Evolutionary conservation across 2,888 invertebrate genomes (phyloP), one percentile per base, ranked within the genome.

Genomic region (Pseudococcus jackbeardsleyi): DNA sequence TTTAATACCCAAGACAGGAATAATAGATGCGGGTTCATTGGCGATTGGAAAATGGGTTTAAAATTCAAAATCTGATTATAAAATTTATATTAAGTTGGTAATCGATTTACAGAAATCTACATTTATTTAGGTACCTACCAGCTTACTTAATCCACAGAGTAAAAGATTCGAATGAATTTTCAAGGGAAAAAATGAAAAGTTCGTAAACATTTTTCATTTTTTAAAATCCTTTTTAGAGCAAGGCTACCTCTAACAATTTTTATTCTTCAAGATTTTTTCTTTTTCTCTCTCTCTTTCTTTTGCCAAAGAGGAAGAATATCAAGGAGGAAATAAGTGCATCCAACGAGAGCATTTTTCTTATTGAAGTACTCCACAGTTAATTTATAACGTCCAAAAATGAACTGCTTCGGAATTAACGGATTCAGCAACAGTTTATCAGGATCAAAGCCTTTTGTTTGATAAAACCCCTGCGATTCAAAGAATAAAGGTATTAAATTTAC

Each of bases 261-360:
- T 12, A 46, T 9, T 50, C 15, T 54, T n/a, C 59, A 59, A 22
- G 59, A 59, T 17, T 64, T 54, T 54, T 6, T 64, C 64, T n/a
- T 59, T 8, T 54, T 54, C 9, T 68, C 68, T 26, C 33, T 72
- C 33, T 72, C 68, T 26, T 72, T 72, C 33, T 72, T 72, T 8
- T 72, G 72, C 72, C 72, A 72, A 17, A 33, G 12, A 15, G 72
- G 72, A 33, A 72, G 72, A 72, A 72, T 17, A 72, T 72, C 72
- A 1, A 33, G 15, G 9, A 33, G 5, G 8, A 72, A 72, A 72
- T 72, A 72, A 6, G 72, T 72, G 11, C 72, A 72, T 72, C 72
- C 72, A 15, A 33, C 15, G 4, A 33, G 72, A 0, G 5, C 17
- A 33, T 72, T 72, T 33, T 72, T 72, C 72, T 33, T 15, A 72